These are phyloP conservation scores for Muscicapa striata DNA, from an alignment of 2,797 vertebrate species.

Conservation along the genomic window DNA sequence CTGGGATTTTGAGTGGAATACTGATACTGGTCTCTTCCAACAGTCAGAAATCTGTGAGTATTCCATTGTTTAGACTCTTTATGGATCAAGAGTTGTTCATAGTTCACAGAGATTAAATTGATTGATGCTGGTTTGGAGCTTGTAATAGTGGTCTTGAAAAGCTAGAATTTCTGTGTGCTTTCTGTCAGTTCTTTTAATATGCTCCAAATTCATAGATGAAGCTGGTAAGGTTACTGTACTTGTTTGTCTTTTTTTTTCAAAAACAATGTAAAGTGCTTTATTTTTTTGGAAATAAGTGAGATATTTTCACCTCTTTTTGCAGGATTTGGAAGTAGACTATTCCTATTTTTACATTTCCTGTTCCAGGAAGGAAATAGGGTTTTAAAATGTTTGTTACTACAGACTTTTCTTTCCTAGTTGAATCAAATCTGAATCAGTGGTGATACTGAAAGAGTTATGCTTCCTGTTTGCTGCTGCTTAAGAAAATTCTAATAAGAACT, in stretches of 20 bases:
- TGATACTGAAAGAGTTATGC: background rate
- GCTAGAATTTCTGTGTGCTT: background rate
- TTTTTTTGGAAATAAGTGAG: background rate
- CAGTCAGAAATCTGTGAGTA: background rate
- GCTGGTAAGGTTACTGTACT: background rate
- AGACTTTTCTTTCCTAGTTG: background rate
- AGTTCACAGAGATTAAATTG: background rate
- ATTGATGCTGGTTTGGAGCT: background rate
- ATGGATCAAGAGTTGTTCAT: background rate
- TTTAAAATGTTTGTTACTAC: background rate
- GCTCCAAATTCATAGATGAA: background rate
- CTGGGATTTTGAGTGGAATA: background rate
- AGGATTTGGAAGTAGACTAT: constrained; percentile 19
- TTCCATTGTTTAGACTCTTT: background rate
- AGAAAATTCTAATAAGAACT: background rate
- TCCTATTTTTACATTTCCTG: constrained; percentile 66
- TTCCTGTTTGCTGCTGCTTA: constrained; percentile 42
- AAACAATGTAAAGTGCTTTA: background rate
- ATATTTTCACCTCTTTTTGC: constrained; percentile 19
- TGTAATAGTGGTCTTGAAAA: background rate
- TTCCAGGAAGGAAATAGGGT: constrained; percentile 50
- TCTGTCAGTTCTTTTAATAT: background rate
- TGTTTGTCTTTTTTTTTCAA: background rate
- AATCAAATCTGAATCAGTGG: background rate
- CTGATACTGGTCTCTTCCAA: background rate